These are phyloP conservation scores for Chelonus formosanus DNA, from an alignment of 2,888 invertebrate genomes.

Conservation along the genomic window DNA sequence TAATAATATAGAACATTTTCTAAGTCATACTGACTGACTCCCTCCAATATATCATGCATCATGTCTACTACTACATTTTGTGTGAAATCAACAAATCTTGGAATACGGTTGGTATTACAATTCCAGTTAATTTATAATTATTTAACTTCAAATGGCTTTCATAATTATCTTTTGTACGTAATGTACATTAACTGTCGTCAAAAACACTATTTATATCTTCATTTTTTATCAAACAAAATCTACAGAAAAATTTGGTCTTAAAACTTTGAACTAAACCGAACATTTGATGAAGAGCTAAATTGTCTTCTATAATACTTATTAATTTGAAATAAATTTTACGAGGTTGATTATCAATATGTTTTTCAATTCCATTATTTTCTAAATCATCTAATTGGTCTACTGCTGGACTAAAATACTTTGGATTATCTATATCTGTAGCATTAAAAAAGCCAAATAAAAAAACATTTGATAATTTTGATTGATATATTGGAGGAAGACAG, in stretches of 20 bases:
- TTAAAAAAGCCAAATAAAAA: no score
- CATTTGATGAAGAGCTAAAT: constrained; percentile 21
- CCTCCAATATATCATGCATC: constrained; percentile 44
- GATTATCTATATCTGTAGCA: no score
- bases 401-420: neutral
- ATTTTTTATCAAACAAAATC: constrained; percentile 20
- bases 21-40: constrained; percentile 42
- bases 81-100: constrained; percentile 17
- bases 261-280: constrained; percentile 21
- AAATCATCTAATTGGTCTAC: neutral
- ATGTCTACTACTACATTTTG: constrained; percentile 39
- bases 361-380: neutral
- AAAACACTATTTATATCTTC: constrained; percentile 14
- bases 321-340: neutral
- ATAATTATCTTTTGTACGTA: constrained; percentile 21
- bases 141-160: constrained; percentile 13
- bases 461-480: no score
- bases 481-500: no score
- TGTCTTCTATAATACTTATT: neutral
- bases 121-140: constrained; percentile 14
- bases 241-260: constrained; percentile 10
- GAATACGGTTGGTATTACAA: constrained; percentile 16
- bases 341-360: neutral
- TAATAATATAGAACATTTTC: constrained; percentile 30
- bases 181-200: constrained; percentile 20